Conservation (phyloP, 2,888 invertebrate genomes). For the Aelia acuminata region DNA sequence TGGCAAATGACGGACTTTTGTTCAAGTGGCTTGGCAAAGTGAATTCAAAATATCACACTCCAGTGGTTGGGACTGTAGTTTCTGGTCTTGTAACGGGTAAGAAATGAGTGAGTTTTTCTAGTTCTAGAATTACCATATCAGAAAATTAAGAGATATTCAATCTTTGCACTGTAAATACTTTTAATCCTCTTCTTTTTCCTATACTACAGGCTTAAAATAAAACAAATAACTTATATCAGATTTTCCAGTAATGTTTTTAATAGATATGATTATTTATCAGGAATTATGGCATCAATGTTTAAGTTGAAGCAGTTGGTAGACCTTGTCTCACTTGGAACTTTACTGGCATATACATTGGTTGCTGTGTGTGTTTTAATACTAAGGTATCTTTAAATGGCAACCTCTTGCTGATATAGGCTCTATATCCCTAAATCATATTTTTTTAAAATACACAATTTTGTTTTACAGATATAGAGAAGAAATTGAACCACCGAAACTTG, state of each 20-base stretch:
- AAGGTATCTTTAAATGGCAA: constrained; percentile 72
- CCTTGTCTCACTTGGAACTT: constrained; percentile 92
- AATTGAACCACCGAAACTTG: constrained; percentile 57
- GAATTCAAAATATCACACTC: constrained; percentile 80
- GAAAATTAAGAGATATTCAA: too few species aligned
- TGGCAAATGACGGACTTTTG: constrained; percentile 88
- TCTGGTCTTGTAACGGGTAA: constrained; percentile 80
- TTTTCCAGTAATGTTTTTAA: constrained; percentile 52
- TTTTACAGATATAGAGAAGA: constrained; percentile 64
- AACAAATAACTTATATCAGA: too few species aligned
- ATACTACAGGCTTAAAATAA: too few species aligned
- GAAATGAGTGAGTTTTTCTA: neutral
- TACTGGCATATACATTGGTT: constrained; percentile 90
- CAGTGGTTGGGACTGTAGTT: constrained; percentile 80
- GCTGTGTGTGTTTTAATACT: constrained; percentile 88
- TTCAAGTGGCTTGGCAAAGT: constrained; percentile 81
- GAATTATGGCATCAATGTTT: constrained; percentile 85
- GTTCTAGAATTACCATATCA: neutral
- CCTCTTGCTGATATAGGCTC: too few species aligned
- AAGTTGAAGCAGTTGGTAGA: constrained; percentile 87
- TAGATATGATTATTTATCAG: constrained; percentile 70
- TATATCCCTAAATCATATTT: neutral
- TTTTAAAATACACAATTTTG: neutral
- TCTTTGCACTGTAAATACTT: too few species aligned
- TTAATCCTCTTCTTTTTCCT: too few species aligned